These are phyloP conservation scores for Drosophila longiperda DNA, from an alignment of 2,888 invertebrate species.

Conservation along the genomic window DNA sequence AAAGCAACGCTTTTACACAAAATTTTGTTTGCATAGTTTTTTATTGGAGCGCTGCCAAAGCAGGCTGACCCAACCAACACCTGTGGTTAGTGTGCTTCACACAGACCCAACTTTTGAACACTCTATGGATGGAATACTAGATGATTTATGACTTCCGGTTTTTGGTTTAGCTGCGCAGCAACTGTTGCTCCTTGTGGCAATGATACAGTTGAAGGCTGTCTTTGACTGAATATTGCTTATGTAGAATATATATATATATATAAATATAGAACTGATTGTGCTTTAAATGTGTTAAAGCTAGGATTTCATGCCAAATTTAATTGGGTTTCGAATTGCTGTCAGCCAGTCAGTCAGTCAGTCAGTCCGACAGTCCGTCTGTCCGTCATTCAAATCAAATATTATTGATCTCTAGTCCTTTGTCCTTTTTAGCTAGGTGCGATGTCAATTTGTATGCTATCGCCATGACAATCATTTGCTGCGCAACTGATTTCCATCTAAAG, in stretches of 20 bases:
- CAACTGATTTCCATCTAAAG: conserved; percentile 73
- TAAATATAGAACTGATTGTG: neutral
- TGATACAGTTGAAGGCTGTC: conserved; percentile 12
- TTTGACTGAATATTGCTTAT: conserved; percentile 4
- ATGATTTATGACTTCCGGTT: conserved; percentile 82
- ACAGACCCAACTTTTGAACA: conserved; percentile 18
- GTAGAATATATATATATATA: neutral
- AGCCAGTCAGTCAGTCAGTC: conserved; percentile 21
- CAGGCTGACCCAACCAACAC: conserved; percentile 65
- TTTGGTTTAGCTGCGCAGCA: conserved; percentile 45
- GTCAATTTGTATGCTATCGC: conserved; percentile 68
- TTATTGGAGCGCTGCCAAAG: conserved; percentile 40
- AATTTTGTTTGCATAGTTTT: conserved; percentile 39
- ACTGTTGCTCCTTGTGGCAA: conserved; percentile 42
- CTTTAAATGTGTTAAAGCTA: conserved; percentile 19
- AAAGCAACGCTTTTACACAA: conserved; percentile 38
- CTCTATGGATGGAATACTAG: conserved; percentile 50
- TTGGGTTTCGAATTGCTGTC: conserved; percentile 40
- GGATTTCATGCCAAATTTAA: conserved; percentile 59
- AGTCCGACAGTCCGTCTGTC: conserved; percentile 20
- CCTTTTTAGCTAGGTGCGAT: conserved; percentile 37
- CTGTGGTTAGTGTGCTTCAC: conserved; percentile 66
- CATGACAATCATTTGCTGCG: conserved; percentile 70
- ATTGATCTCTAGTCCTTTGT: conserved; percentile 64
- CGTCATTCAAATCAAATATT: conserved; percentile 70